A percentile compares a stretch with the other conserved stretches of the same genome.
phyloP scores from a whole-genome alignment of 2,113 vertebrate genomes.

The Actinemys pallida region DNA sequence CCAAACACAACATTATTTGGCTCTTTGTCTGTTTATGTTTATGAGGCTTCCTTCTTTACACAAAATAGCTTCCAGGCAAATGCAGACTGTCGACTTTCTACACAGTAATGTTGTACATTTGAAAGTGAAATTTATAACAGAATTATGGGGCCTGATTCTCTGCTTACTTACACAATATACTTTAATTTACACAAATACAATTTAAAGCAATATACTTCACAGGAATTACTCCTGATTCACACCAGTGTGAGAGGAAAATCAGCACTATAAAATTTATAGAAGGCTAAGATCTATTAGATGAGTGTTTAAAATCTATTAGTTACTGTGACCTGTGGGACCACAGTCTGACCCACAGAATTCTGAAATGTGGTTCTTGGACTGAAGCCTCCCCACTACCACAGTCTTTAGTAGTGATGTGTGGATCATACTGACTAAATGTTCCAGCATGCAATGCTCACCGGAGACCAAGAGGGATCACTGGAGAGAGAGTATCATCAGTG shows the following conservation, averaged over 20 bases:
- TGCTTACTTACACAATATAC: rapidly evolving
- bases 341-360: neutral
- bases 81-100: constrained; percentile 7
- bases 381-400: neutral
- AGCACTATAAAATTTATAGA: neutral
- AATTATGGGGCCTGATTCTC: neutral
- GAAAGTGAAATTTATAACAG: neutral
- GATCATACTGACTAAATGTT: neutral
- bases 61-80: constrained; percentile 26
- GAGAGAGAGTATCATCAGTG: neutral
- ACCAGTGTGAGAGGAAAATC: neutral
- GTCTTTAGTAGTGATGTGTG: neutral
- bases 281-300: neutral
- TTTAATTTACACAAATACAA: neutral
- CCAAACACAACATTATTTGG: neutral
- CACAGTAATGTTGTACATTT: neutral
- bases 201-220: neutral
- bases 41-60: neutral
- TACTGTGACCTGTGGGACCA: neutral
- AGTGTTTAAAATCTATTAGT: neutral
- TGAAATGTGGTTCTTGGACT: neutral
- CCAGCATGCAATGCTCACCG: too few relatives aligned
- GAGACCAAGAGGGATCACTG: neutral
- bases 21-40: neutral
- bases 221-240: neutral